Base-by-base conservation (phyloP, 2,797 vertebrate genomes). In the Phoebastria nigripes region DNA sequence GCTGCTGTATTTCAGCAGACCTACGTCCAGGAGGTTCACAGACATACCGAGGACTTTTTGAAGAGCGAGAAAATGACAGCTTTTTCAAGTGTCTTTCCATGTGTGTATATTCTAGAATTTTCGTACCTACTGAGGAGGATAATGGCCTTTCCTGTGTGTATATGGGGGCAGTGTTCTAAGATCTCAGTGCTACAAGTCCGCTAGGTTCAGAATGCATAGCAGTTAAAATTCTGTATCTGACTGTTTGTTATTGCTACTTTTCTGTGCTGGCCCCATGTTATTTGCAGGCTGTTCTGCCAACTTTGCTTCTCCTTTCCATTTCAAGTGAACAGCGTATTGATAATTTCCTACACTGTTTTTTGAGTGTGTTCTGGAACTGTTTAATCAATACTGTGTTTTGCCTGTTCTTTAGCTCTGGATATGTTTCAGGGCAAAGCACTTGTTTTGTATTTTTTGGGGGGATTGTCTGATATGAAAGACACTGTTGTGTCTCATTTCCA, bases 61-160 rank as follows among this genome's bases (percentile, higher is more conserved):
- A 98, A 84, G 97, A 98, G 85, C 96, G 96, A 78, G 97, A 96
- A 51, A 97, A 31, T 5, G 97, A 98, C 73, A 96, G 97, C 89
- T 97, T 98, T 90, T 98, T 98, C 94, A 98, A 97, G 97, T 98
- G 98, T 95, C 96, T 98, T 6, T 98, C 98, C 90, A 89, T 98
- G 98, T 98, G 98, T 4, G 98, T 98, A 61, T 87, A 59, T 33
- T 29, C 66, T 49, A 47, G 56, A 24, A 0, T 42, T 37, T 13
- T 62, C 8, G 24, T 70, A 35, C 42, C 56, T 33, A 1, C 16
- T 44, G 18, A 15, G 58, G 31, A 56, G 62, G 24, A 5, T 7
- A 12, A 20, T 13, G 16, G 31, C 80, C 63, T 76, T 54, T 76
- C 28, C 62, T 55, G 1, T 51, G 3, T 18, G 49, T 49, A 26